Evolutionary conservation across 1,140 invertebrate genomes (phyloP), one percentile per base, ranked within the genome.

Genomic region (Aleiodes sp.): DNA sequence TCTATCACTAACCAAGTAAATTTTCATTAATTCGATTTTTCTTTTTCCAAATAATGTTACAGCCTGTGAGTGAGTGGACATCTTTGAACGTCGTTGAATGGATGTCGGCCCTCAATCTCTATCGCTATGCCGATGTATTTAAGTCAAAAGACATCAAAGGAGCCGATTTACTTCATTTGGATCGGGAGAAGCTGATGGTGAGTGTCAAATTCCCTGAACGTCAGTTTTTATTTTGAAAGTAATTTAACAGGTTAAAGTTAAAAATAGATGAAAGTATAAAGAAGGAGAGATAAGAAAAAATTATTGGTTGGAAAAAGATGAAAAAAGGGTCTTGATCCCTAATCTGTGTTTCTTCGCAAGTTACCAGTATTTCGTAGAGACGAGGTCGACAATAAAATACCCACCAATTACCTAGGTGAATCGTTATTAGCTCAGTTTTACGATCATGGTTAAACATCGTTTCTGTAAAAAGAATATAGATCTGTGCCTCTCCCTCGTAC

Each of bases 61-160:
- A 93, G 92, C 89, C 91, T 28, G 86, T 93, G 69, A 86, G 84
- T 74, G 89, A 92, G 81, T 93, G 92, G 92, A 89, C 90, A 26
- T 88, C 89, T 65, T 79, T 87, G 35, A 90, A 93, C 82, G 92
- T 93, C 14, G 87, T 92, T 67, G 92, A 93, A 83, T 93, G 92
- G 92, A 92, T 93, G 91, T 91, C 91, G 67, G 90, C 91, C 33
- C 76, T 92, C 61, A 92, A 92, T 81, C 83, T 93, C 28, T 91
- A 91, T 76, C 87, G 89, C 61, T 93, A 92, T 87, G 89, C 88
- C 70, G 91, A 93, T 79, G 85, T 92, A 64, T 93, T 93, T 86
- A 90, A 90, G 76, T 91, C 90, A 68, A 91, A 91, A 79, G 89
- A 92, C 74, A 90, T 93, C 78, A 91, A 90, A 83, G 92, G 92